These are phyloP conservation scores for Ptychoptera albimana DNA, from an alignment of 2,888 invertebrate genomes.

Conservation along the genomic window DNA sequence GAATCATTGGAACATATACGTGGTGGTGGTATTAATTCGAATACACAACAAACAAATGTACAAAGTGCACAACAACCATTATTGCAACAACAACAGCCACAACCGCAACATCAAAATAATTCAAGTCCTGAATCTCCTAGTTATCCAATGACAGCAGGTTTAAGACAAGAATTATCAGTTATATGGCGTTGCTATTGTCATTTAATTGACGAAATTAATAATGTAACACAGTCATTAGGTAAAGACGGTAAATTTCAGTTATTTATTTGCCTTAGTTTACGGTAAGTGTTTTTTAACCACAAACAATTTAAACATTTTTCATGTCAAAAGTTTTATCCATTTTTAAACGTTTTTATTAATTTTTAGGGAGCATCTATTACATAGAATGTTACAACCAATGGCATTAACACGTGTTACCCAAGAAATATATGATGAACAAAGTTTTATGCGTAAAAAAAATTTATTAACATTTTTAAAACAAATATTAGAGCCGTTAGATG, in stretches of 20 bases:
- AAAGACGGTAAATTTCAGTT: slow-evolving; percentile 98
- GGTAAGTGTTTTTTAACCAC: slow-evolving; percentile 38
- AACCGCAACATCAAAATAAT: too few species aligned
- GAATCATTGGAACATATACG: slow-evolving; percentile 29
- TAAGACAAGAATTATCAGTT: slow-evolving; percentile 38
- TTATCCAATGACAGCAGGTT: slow-evolving; percentile 19
- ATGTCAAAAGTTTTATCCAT: background rate
- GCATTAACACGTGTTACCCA: slow-evolving; percentile 72
- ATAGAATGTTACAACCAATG: slow-evolving; percentile 84
- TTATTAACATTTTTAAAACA: slow-evolving; percentile 77
- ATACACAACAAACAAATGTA: slow-evolving; percentile 22
- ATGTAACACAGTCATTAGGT: slow-evolving; percentile 58
- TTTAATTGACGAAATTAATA: slow-evolving; percentile 75
- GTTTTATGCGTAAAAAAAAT: slow-evolving; percentile 78
- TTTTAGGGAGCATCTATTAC: slow-evolving; percentile 71
- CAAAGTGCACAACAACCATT: too few species aligned
- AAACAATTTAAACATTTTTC: background rate
- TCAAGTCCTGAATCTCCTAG: slow-evolving; percentile 22
- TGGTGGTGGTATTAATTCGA: slow-evolving; percentile 14
- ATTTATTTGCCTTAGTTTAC: slow-evolving; percentile 83
- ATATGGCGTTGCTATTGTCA: slow-evolving; percentile 82
- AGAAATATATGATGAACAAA: slow-evolving; percentile 93
- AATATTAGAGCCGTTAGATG: slow-evolving; percentile 78
- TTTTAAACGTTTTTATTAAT: slow-evolving; percentile 6
- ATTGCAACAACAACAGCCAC: too few species aligned